A percentile compares a stretch with the other conserved stretches of the same genome.
Conservation (phyloP, 1,140 invertebrate genomes). For the Brachionus koreanus region DNA sequence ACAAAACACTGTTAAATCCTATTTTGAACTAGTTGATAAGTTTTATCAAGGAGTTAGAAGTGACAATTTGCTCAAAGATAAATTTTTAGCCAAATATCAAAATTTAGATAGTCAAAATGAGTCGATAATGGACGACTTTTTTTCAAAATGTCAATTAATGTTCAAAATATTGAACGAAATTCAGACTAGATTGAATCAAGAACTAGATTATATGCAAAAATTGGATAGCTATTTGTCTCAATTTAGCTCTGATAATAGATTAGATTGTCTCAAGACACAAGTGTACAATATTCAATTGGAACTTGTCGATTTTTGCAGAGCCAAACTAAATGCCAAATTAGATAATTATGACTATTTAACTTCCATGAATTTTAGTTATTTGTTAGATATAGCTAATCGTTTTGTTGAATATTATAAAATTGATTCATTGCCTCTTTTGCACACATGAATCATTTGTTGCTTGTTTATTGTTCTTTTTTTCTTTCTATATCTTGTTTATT, state of each 20-base stretch:
- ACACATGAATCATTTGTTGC: background rate
- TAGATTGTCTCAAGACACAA: background rate
- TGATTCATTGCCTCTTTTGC: background rate
- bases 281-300: background rate
- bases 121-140: background rate
- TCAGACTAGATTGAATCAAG: background rate
- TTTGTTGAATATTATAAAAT: slow-evolving; percentile 2
- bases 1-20: background rate
- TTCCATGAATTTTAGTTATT: background rate
- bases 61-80: background rate
- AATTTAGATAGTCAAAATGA: background rate
- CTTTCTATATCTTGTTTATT: background rate
- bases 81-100: background rate
- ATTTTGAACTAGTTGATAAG: background rate
- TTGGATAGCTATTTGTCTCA: background rate
- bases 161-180: slow-evolving; percentile 23
- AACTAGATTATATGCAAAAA: background rate
- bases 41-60: background rate
- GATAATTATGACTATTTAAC: background rate
- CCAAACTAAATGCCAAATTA: background rate
- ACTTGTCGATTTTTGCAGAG: background rate
- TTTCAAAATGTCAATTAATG: background rate
- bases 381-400: slow-evolving; percentile 5
- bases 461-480: background rate
- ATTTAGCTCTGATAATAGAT: background rate